These are phyloP conservation scores for Ia io DNA, from an alignment of 2,113 vertebrate species.

Conservation along the genomic window DNA sequence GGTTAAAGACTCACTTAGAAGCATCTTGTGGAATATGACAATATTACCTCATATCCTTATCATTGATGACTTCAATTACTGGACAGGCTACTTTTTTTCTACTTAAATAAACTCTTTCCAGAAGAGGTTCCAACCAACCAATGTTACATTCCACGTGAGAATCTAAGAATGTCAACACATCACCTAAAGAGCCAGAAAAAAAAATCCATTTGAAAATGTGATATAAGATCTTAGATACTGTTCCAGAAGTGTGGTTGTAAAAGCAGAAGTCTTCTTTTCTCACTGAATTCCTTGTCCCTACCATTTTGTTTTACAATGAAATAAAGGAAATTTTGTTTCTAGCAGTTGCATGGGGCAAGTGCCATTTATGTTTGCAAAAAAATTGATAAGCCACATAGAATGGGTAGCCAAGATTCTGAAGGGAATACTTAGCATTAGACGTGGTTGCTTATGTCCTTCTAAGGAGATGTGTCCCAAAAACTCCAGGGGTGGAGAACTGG, in stretches of 20 bases:
- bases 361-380: background rate
- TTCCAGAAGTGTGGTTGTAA: background rate
- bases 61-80: slow-evolving; percentile 97
- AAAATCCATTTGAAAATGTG: background rate
- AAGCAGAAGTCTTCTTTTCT: background rate
- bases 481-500: background rate
- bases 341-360: background rate
- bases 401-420: background rate
- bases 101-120: slow-evolving; percentile 90
- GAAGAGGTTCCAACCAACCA: slow-evolving; percentile 96
- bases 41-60: slow-evolving; percentile 95
- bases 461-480: background rate
- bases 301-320: background rate
- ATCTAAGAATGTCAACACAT: slow-evolving; percentile 96
- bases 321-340: background rate
- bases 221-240: background rate
- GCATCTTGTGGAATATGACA: accelerated
- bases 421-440: background rate
- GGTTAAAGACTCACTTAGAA: background rate
- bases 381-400: background rate
- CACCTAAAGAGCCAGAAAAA: slow-evolving; percentile 80
- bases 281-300: background rate
- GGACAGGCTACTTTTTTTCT: slow-evolving; percentile 93
- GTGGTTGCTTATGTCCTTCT: background rate
- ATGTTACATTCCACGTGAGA: slow-evolving; percentile 97